Percentiles rank a stretch among this genome's conserved stretches.
Conservation (phyloP, 2,888 invertebrate species). For the Lithodes maja region DNA sequence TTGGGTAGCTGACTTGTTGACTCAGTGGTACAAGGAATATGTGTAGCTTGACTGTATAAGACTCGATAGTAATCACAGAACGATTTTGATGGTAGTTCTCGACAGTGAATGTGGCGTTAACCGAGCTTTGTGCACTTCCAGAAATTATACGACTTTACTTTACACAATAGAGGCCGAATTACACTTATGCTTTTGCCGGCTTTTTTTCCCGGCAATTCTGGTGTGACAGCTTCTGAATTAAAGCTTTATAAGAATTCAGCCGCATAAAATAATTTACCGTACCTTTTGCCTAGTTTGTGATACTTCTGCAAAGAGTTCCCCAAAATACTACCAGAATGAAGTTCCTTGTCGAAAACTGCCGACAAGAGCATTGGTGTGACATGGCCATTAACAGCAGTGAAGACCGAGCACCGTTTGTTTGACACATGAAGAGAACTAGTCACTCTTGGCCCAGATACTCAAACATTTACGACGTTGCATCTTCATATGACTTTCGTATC, state of each 20-base stretch:
- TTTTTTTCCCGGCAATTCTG: no score
- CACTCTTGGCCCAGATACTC: not conserved
- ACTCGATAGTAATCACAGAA: not conserved
- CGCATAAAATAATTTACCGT: no score
- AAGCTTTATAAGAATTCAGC: no score
- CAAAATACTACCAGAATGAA: not conserved
- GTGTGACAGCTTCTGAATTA: no score
- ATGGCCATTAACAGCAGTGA: not conserved
- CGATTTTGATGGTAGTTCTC: not conserved
- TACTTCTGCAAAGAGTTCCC: not conserved
- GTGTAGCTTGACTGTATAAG: not conserved
- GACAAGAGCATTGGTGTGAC: no score
- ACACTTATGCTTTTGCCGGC: no score
- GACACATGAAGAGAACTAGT: not conserved
- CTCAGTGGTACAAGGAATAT: not conserved
- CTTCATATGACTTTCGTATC: no score
- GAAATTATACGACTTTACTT: no score
- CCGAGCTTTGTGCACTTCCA: not conserved
- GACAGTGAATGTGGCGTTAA: not conserved
- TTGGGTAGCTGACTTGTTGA: conserved; percentile 12
- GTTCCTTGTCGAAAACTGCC: no score
- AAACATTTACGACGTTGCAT: no score
- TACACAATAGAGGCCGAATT: no score
- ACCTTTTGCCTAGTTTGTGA: no score
- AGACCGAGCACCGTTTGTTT: not conserved